Base-by-base conservation (phyloP, 2,113 vertebrate species). In the Varanus salvator region DNA sequence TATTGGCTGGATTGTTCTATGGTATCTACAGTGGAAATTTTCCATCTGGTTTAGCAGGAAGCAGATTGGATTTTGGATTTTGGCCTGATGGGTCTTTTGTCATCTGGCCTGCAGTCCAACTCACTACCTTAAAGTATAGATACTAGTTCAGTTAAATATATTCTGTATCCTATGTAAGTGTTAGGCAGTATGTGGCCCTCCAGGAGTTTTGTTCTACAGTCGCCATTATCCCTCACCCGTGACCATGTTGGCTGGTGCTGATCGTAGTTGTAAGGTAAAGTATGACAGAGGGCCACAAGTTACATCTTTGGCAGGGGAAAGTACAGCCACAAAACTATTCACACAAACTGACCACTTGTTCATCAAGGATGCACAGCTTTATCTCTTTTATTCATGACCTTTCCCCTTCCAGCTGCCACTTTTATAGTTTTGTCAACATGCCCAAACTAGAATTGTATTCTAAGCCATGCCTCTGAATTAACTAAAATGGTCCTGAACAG, bases 401-500 rank as follows among this genome's bases (percentile, higher is more conserved):
- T 80, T 90, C n/a, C 84, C 76, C 74, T 77, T 81, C 50, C 77
- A 88, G 77, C 72, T 84, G 71, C 80, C 54, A 83, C 88, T 77
- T 52, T 57, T 29, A 78, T 89, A 68, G 76, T n/a, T 52, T 85
- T 80, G n/a, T 84, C 72, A 84, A 64, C 81, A 29, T 84, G 81
- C 48, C 80, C 72, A 84, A 76, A 89, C 82, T 77, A 84, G 82
- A 84, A 31, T 44, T 77, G 50, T 72, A 77, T 75, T 77, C 72
- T 74, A 68, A 74, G 57, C 44, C 11, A 52, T 77, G 57, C 8
- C 60, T 69, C 68, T 54, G 87, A 74, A 89, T 89, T 89, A 60
- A 6, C 69, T 38, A 64, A 27, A 48, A 34, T 34, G 74, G 69
- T 52, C 34, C 68, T 74, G 71, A 34, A 34, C 52, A 83, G 38